Base-by-base conservation (phyloP, 2,888 invertebrate genomes). In the Ophioninae sp. region DNA sequence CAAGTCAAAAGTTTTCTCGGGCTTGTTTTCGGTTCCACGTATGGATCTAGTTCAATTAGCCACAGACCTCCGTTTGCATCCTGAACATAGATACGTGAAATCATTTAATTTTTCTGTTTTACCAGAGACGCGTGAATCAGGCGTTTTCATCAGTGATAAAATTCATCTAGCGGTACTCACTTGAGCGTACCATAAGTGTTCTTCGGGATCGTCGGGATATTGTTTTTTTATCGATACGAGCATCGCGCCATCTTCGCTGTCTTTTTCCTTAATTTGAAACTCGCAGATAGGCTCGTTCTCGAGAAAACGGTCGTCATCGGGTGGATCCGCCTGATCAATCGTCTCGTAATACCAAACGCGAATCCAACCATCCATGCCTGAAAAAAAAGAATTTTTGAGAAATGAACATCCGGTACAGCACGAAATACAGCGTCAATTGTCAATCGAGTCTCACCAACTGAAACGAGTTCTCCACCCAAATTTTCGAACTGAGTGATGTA, bases 261-360 rank as follows among this genome's bases (percentile, higher is more conserved):
- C 30, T 88, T 92, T 91, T 23, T 92, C 90, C 0, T 93, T 93
- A 23, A 96, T 95, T 86, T 95, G 94, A 88, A 97, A 96, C 92
- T 98, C 98, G 88, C 97, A 97, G 77, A 97, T 96, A 0, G 98
- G 98, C 91, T 98, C 97, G 79, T 98, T 95, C 93, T 97, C 96
- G 37, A 98, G 95, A 82, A 95, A 95, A 7, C 95, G 95, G 87
- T 97, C 96, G 7, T 97, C 96, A 87, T 97, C 97, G 0, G 96
- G 95, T 0, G 96, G 96, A 92, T 98, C 97, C 0, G 98, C 97
- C 84, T 96, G 95, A 87, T 98, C 97, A n/a, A 98, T 97, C 0
- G 96, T 96, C 87, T 97, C 97, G 94, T 98, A 98, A 93, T 96
- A 97, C 98, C 98, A 98, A 10, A 97, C 95, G 7, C 96, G 94